Evolutionary conservation across 1,140 invertebrate genomes (phyloP).

Genomic region (Aphis gossypii): DNA sequence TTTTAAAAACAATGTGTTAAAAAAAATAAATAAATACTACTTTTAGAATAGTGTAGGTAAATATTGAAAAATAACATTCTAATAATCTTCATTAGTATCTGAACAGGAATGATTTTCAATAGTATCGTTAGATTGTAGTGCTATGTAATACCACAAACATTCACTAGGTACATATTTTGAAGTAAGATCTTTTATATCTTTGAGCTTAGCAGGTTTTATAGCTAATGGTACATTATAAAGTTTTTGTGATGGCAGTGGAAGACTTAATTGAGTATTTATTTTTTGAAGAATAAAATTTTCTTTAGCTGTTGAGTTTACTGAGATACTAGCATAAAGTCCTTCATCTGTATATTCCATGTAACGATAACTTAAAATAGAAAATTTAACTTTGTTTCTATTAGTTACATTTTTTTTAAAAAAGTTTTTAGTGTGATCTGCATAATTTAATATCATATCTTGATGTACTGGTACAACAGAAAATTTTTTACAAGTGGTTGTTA

Average conservation of each 20-base stretch:
- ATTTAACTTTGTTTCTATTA: not conserved
- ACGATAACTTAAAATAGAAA: not conserved
- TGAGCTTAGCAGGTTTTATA: not conserved
- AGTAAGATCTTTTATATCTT: not conserved
- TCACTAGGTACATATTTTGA: slow-evolving; percentile 41
- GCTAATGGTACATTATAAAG: not conserved
- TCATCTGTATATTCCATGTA: slow-evolving; percentile 9
- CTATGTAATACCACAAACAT: slow-evolving; percentile 61
- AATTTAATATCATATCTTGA: slow-evolving; percentile 33
- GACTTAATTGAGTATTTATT: not conserved
- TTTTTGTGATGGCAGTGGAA: not conserved
- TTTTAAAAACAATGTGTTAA: too few relatives aligned
- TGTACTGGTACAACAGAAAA: not conserved
- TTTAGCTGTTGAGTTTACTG: not conserved
- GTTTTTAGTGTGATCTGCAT: not conserved
- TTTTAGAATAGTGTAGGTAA: not conserved
- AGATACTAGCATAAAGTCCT: not conserved
- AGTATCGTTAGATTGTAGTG: slow-evolving; percentile 36
- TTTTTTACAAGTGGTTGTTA: not conserved
- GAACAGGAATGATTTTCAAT: not conserved
- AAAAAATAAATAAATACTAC: not conserved
- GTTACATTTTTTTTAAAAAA: not conserved
- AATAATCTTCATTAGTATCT: slow-evolving; percentile 10
- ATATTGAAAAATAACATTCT: slow-evolving; percentile 13
- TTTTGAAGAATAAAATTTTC: slow-evolving; percentile 4